These are phyloP conservation scores for Manis pentadactyla DNA, from an alignment of 2,797 vertebrate species.

Conservation along the genomic window DNA sequence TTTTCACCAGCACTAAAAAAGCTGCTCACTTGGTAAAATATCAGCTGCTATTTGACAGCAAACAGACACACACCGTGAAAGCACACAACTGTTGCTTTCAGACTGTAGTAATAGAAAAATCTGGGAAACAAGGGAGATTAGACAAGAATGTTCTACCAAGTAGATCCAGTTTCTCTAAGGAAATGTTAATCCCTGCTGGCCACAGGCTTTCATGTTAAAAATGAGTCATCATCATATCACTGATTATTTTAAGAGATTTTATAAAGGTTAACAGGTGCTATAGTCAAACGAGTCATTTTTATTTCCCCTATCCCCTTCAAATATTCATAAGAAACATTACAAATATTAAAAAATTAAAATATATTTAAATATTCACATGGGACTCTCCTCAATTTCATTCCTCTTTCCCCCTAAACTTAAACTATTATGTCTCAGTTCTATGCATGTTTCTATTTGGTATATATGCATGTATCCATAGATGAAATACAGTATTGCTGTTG, in stretches of 20 bases:
- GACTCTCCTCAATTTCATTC: not conserved
- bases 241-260: constrained; percentile 74
- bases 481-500: not conserved
- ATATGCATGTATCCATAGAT: not conserved
- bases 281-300: not conserved
- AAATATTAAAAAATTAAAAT: constrained; percentile 24
- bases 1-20: not conserved
- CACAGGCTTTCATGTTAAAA: constrained; percentile 43
- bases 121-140: constrained; percentile 66
- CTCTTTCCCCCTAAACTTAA: not conserved
- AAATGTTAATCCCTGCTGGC: constrained; percentile 52
- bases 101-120: constrained; percentile 67
- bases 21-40: not conserved
- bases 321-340: constrained; percentile 24
- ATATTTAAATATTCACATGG: not conserved
- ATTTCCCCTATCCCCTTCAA: not conserved
- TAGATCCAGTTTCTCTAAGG: constrained; percentile 60
- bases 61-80: constrained; percentile 34
- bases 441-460: not conserved
- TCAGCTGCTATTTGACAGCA: constrained; percentile 66
- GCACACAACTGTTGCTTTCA: constrained; percentile 62
- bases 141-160: constrained; percentile 62
- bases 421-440: not conserved
- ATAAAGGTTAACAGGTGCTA: constrained; percentile 55
- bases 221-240: constrained; percentile 71